phyloP scores from a whole-genome alignment of 2,888 invertebrate genomes.

The Monoplex corrugatus region DNA sequence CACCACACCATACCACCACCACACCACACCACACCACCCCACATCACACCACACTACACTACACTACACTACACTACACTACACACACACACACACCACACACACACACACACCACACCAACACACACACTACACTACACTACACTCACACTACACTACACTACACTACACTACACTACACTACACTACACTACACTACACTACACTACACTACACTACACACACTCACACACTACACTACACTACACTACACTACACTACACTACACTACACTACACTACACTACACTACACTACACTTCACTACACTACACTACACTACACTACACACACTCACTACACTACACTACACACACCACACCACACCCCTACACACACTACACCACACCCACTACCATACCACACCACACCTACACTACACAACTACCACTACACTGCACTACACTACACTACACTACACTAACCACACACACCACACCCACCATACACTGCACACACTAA shows the following conservation, averaged over 20 bases:
- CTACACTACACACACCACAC: neutral
- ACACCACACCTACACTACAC: neutral
- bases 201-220: neutral
- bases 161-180: neutral
- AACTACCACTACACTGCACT: neutral
- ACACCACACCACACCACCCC: neutral
- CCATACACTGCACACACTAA: neutral
- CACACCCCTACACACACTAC: neutral
- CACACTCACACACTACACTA: neutral
- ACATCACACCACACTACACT: neutral
- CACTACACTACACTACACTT: neutral
- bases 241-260: neutral
- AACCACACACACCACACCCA: neutral
- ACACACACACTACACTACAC: neutral
- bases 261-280: neutral
- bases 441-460: neutral
- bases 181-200: neutral
- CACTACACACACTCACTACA: neutral
- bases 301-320: neutral
- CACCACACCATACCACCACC: neutral
- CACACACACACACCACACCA: neutral
- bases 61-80: too few relatives aligned
- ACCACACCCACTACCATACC: neutral
- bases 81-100: neutral
- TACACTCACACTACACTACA: neutral